These are phyloP conservation scores for Raja brachyura DNA, from an alignment of 2,113 vertebrate species.

Conservation along the genomic window DNA sequence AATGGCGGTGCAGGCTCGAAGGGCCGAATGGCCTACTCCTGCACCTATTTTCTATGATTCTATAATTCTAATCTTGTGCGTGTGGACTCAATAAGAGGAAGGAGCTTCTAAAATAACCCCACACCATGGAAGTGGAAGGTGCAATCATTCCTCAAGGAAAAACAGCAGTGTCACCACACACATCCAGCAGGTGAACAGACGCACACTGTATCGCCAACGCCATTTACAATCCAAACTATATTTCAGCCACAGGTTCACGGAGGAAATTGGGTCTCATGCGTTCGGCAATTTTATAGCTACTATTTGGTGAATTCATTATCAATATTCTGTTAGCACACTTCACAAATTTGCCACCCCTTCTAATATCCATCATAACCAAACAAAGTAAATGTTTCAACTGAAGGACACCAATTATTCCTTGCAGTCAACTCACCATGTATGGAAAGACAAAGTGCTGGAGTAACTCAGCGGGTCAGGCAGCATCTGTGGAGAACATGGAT, in stretches of 20 bases:
- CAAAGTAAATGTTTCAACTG: background rate
- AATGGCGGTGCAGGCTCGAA: too few species aligned
- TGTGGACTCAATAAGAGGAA: too few species aligned
- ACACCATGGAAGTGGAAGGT: background rate
- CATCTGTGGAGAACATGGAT: too few species aligned
- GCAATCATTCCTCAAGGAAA: constrained; percentile 1
- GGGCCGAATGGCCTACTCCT: too few species aligned
- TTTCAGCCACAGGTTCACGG: background rate
- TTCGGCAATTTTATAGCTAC: too few species aligned
- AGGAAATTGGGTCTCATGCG: background rate
- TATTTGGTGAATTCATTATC: constrained; percentile 20
- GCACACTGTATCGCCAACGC: background rate
- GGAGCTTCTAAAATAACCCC: too few species aligned
- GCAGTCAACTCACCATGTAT: background rate
- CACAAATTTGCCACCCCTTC: constrained; percentile 1
- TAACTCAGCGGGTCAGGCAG: too few species aligned
- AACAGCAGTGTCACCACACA: background rate
- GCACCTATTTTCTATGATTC: too few species aligned
- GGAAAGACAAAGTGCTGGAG: too few species aligned
- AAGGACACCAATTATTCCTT: background rate
- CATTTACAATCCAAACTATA: background rate
- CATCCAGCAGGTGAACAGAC: background rate
- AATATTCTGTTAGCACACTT: background rate
- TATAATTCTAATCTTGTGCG: too few species aligned
- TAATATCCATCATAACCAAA: background rate